A percentile compares a stretch with the other conserved stretches of the same genome.
Evolutionary conservation across 2,797 vertebrate species (phyloP).

Genomic region (Amblyraja radiata): DNA sequence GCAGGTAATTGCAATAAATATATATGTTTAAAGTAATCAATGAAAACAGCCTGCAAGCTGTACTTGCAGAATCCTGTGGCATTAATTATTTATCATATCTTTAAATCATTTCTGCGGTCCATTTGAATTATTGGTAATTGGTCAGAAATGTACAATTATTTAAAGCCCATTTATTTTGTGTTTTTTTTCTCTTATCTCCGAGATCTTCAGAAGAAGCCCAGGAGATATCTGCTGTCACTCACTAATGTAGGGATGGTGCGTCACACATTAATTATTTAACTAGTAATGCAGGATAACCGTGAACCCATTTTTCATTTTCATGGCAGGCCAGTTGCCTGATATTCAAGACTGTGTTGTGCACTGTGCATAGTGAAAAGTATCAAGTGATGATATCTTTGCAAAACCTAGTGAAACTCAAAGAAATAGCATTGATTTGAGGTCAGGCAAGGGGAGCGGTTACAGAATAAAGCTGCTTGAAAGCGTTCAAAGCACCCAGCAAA

Average conservation of each 20-base stretch:
- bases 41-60: neutral
- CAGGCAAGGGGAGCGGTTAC: neutral
- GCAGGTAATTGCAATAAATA: neutral
- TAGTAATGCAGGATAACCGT: neutral
- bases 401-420: neutral
- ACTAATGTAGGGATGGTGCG: neutral
- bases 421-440: neutral
- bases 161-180: conserved; percentile 13
- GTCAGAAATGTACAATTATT: conserved; percentile 13
- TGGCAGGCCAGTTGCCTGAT: neutral
- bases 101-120: neutral
- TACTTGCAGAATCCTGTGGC: neutral
- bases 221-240: neutral
- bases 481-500: conserved; percentile 3
- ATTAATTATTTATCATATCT: neutral
- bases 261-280: neutral
- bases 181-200: neutral
- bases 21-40: neutral
- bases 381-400: neutral
- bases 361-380: neutral
- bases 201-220: neutral
- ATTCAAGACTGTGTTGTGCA: neutral
- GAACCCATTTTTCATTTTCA: neutral
- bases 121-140: conserved; percentile 7
- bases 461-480: neutral